Base-by-base conservation (phyloP, 2,797 vertebrate species). In the Phoebastria nigripes region DNA sequence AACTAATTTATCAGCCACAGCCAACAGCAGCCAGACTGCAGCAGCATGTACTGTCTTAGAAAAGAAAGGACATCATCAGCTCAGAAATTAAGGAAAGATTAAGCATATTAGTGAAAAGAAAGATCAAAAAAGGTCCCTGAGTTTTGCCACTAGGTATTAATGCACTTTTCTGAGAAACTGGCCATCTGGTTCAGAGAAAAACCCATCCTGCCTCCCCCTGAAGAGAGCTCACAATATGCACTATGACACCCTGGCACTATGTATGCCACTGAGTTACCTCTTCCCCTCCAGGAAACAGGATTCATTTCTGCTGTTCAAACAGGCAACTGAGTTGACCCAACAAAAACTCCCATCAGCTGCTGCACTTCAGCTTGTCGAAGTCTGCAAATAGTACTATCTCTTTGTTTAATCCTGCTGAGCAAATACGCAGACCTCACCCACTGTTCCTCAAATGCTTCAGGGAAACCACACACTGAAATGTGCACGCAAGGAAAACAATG, bases 341-440 rank as follows among this genome's bases (percentile, higher is more conserved):
- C 37, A 52, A 67, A 66, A 92, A 28, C 81, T 80, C 69, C 14
- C 77, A 51, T 73, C 84, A 82, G 71, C 89, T 55, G 66, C 92
- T 62, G 74, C 37, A 26, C 92, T 87, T 33, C 51, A 66, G 89
- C 87, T 29, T 6, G 33, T 59, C 1, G 1, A 63, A 71, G 67
- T 80, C 79, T 78, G 92, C 82, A 92, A 81, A 81, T 31, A 71
- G 44, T 6, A 10, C 74, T 47, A 31, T 82, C 73, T 76, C 46
- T 63, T 26, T 63, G 59, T 61, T 87, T 52, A 85, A 82, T 25
- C 61, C 91, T 58, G 71, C 90, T 56, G 71, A 87, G 81, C 71
- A 94, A 90, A 96, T 15, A 82, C 69, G 79, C 42, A 74, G 67
- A 35, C 67, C 89, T 89, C 94, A 52, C 76, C 87, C 85, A 24